Conservation (phyloP, 2,797 vertebrate species). For the Mycteria americana region DNA sequence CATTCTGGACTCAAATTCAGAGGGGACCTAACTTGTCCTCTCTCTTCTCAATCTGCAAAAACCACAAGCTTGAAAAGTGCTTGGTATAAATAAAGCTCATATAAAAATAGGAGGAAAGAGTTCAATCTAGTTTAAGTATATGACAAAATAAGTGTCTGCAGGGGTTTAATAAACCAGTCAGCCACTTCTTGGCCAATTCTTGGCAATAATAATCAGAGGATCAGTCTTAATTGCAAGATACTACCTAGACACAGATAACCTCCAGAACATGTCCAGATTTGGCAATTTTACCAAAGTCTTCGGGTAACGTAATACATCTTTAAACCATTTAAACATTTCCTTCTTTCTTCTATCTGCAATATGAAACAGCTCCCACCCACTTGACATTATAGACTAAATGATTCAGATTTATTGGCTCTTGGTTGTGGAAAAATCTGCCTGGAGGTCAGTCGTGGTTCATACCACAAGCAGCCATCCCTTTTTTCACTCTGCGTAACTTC, state of each 20-base stretch:
- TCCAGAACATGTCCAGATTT: neutral
- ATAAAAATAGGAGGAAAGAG: neutral
- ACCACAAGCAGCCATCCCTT: neutral
- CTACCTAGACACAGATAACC: neutral
- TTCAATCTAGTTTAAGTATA: neutral
- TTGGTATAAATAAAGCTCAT: neutral
- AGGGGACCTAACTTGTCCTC: neutral
- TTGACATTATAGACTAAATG: neutral
- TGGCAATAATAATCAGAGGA: neutral
- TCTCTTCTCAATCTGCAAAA: neutral
- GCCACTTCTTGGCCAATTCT: neutral
- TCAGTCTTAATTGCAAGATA: neutral
- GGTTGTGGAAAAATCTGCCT: slow-evolving; percentile 32
- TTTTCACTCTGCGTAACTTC: neutral
- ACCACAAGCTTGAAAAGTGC: neutral
- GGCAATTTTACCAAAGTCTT: neutral
- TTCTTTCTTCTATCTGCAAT: neutral
- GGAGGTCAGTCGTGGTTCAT: neutral
- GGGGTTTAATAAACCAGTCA: neutral
- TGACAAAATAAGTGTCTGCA: neutral
- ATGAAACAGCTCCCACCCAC: neutral
- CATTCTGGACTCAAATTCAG: neutral
- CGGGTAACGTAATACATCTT: neutral
- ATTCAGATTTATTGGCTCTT: slow-evolving; percentile 21
- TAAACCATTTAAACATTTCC: neutral